phyloP scores from a whole-genome alignment of 1,140 invertebrate species.

The Dermatophagoides farinae region DNA sequence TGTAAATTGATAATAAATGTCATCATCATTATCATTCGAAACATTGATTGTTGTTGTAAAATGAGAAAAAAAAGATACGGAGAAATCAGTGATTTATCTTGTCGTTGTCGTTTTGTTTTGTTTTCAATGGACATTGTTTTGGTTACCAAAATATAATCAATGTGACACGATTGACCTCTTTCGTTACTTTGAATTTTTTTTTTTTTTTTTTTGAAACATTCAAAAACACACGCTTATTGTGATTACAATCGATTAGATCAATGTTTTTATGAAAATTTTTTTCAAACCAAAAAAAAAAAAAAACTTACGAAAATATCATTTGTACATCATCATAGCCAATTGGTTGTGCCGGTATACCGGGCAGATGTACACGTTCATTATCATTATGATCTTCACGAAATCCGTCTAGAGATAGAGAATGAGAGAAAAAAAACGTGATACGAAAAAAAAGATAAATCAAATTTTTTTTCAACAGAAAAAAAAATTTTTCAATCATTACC shows the following conservation, averaged over 20 bases:
- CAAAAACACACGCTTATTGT: too few relatives aligned
- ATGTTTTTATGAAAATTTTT: too few relatives aligned
- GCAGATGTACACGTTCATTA: constrained; percentile 10
- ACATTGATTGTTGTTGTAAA: too few relatives aligned
- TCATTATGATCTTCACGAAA: neutral
- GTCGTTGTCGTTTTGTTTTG: too few relatives aligned
- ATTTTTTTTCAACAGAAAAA: neutral
- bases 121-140: too few relatives aligned
- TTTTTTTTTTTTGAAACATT: too few relatives aligned
- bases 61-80: too few relatives aligned
- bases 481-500: neutral
- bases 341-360: constrained; percentile 27
- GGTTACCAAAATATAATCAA: neutral
- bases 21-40: too few relatives aligned
- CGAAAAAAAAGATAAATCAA: neutral
- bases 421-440: constrained; percentile 22
- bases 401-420: neutral
- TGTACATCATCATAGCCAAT: constrained; percentile 28
- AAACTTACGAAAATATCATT: constrained; percentile 15
- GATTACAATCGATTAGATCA: too few relatives aligned
- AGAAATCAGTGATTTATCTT: too few relatives aligned
- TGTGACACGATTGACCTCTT: neutral
- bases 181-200: neutral
- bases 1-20: too few relatives aligned
- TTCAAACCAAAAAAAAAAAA: neutral